Evolutionary conservation across 2,797 vertebrate genomes (phyloP).

Genomic region (Pseudochirops corinnae): DNA sequence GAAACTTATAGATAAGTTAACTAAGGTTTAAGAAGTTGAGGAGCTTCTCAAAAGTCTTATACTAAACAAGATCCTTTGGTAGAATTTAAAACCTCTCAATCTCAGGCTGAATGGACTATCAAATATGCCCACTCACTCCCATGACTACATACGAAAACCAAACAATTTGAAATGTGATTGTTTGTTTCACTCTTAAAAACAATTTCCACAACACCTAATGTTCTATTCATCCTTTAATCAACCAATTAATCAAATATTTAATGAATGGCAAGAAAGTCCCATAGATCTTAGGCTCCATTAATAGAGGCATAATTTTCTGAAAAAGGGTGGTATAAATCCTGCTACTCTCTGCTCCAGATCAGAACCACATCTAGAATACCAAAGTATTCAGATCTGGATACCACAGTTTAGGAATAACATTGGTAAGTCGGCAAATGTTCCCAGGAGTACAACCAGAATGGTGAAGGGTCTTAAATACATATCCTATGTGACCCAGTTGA

Average conservation of each 20-base stretch:
- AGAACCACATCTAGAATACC: not conserved
- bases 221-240: not conserved
- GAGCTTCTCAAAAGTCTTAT: not conserved
- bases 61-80: not conserved
- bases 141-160: not conserved
- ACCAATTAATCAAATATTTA: not conserved
- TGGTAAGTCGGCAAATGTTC: not conserved
- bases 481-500: not conserved
- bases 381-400: not conserved
- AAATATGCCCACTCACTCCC: not conserved
- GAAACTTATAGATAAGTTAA: not conserved
- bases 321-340: not conserved
- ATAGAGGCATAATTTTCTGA: not conserved
- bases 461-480: not conserved
- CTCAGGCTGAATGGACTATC: not conserved
- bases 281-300: not conserved
- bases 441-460: not conserved
- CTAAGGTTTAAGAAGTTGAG: not conserved
- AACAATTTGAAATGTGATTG: not conserved
- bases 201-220: not conserved
- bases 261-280: not conserved
- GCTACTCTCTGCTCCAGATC: not conserved
- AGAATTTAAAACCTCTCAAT: not conserved
- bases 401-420: not conserved
- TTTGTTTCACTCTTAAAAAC: not conserved